Conservation (phyloP, 2,797 vertebrate species). For the Mus minutoides region DNA sequence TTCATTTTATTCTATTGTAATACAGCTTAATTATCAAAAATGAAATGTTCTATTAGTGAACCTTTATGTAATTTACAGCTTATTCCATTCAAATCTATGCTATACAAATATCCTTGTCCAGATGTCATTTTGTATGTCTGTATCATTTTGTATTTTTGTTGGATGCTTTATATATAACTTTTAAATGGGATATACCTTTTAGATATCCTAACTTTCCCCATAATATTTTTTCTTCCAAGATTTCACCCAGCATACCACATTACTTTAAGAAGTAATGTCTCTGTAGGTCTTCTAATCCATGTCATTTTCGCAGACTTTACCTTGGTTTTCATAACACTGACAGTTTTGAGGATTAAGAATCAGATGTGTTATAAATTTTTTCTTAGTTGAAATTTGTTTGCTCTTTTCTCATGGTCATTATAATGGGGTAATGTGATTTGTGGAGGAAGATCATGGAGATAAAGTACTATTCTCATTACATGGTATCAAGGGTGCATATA, state of each 20-base stretch:
- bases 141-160: background rate
- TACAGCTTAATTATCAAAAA: background rate
- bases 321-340: constrained; percentile 53
- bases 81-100: background rate
- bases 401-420: constrained; percentile 47
- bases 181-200: constrained; percentile 20
- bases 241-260: background rate
- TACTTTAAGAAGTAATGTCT: constrained; percentile 31
- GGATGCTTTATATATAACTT: constrained; percentile 1
- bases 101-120: background rate
- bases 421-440: constrained; percentile 20
- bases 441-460: background rate
- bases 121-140: background rate
- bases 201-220: constrained; percentile 1
- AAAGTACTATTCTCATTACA: constrained; percentile 13
- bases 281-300: constrained; percentile 26
- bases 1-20: background rate
- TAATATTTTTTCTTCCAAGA: background rate
- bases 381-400: constrained; percentile 7
- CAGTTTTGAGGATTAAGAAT: constrained; percentile 20
- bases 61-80: background rate
- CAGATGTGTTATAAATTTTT: constrained; percentile 15
- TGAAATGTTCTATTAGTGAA: background rate
- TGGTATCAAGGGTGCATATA: constrained; percentile 29
- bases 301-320: constrained; percentile 48